A percentile compares a stretch with the other conserved stretches of the same genome.
Evolutionary conservation across 2,888 invertebrate genomes (phyloP).

Genomic region (Lordiphosa fenestrarum): DNA sequence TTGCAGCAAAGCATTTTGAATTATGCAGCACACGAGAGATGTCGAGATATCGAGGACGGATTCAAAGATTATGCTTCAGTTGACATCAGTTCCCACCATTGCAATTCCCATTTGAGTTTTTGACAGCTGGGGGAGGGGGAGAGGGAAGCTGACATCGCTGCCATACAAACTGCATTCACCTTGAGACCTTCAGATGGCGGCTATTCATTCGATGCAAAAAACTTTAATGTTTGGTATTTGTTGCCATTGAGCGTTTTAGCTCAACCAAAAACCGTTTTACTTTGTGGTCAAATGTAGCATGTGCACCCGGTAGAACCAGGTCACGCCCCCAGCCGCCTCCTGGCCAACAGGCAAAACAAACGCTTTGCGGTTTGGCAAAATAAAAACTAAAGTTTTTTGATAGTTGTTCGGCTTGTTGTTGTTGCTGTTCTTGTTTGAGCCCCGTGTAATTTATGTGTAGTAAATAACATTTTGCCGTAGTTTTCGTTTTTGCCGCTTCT

Average conservation of each 20-base stretch:
- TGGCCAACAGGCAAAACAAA: conserved; percentile 34
- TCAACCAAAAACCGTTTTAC: conserved; percentile 31
- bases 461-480: conserved; percentile 63
- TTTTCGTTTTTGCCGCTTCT: conserved; percentile 15
- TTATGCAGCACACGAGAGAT: no score
- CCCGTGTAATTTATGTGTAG: conserved; percentile 63
- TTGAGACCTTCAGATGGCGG: no score
- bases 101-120: no score
- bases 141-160: no score
- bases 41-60: conserved; percentile 20
- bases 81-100: conserved; percentile 12
- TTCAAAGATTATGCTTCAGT: conserved; percentile 14
- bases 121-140: no score
- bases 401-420: conserved; percentile 13
- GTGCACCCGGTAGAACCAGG: conserved; percentile 42
- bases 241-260: no score
- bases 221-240: no score
- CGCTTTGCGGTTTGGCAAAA: conserved; percentile 38
- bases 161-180: no score
- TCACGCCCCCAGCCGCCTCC: conserved; percentile 20
- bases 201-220: conserved; percentile 1
- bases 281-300: conserved; percentile 75
- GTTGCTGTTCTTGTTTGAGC: conserved; percentile 3
- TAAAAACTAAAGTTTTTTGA: conserved; percentile 51
- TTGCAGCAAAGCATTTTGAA: no score